Evolutionary conservation across 2,888 invertebrate genomes (phyloP).

Genomic region (Tuberolachnus salignus): DNA sequence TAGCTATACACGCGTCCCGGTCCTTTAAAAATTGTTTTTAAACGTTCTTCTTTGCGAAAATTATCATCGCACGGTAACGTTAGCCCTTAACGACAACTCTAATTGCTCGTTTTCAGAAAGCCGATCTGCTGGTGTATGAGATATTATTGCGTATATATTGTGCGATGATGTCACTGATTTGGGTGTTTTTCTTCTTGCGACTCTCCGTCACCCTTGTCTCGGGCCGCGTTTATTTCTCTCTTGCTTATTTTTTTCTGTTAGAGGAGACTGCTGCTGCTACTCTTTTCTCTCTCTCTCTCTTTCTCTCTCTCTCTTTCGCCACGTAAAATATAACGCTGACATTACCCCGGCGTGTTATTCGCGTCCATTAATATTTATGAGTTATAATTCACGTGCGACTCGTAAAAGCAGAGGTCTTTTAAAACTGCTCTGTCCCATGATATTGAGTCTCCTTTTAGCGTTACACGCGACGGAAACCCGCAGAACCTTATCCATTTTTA

Average conservation of each 20-base stretch:
- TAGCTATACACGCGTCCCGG: background rate
- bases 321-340: slow-evolving; percentile 47
- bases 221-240: background rate
- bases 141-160: slow-evolving; percentile 41
- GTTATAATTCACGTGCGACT: slow-evolving; percentile 52
- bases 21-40: slow-evolving; percentile 42
- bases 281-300: background rate
- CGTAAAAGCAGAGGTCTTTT: slow-evolving; percentile 52
- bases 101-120: slow-evolving; percentile 50
- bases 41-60: slow-evolving; percentile 3
- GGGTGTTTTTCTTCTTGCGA: slow-evolving; percentile 7
- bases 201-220: too few species aligned
- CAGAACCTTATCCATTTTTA: slow-evolving; percentile 50
- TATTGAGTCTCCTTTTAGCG: slow-evolving; percentile 36
- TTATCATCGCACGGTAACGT: slow-evolving; percentile 39
- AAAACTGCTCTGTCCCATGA: slow-evolving; percentile 36
- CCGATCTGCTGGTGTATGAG: slow-evolving; percentile 41
- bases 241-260: slow-evolving; percentile 45
- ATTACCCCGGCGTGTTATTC: slow-evolving; percentile 37
- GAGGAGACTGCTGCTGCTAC: slow-evolving; percentile 24
- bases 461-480: slow-evolving; percentile 19
- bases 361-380: slow-evolving; percentile 55
- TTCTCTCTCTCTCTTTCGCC: background rate
- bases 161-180: background rate
- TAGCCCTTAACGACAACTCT: slow-evolving; percentile 48